Evolutionary conservation across 1,140 invertebrate species (phyloP).

Genomic region (Orussus abietinus): DNA sequence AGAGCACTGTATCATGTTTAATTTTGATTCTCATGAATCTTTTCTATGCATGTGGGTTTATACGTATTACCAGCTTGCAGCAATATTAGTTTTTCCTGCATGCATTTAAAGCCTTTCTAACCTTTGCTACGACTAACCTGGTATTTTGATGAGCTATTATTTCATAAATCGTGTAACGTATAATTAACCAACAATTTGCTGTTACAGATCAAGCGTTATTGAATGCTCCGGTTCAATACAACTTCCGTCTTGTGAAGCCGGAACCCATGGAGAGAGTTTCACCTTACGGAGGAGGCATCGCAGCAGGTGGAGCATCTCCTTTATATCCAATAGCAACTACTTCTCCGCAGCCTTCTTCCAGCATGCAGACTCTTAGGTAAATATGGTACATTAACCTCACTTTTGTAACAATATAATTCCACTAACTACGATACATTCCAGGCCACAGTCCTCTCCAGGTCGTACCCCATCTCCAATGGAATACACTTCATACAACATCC

Average conservation of each 20-base stretch:
- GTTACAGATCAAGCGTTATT: conserved; percentile 11
- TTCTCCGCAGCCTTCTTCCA: conserved; percentile 13
- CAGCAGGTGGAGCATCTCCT: conserved; percentile 12
- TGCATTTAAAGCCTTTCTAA: too few relatives aligned
- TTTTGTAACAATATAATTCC: too few relatives aligned
- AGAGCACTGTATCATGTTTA: too few relatives aligned
- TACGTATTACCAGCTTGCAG: too few relatives aligned
- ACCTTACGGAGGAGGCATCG: conserved; percentile 14
- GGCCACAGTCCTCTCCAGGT: conserved; percentile 28
- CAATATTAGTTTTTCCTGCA: too few relatives aligned
- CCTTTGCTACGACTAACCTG: too few relatives aligned
- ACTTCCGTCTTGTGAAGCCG: conserved; percentile 32
- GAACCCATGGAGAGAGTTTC: conserved; percentile 29
- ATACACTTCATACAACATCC: conserved; percentile 18
- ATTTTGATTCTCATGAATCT: too few relatives aligned
- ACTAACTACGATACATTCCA: conserved; percentile 9
- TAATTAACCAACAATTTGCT: too few relatives aligned
- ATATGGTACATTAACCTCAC: conserved; percentile 4
- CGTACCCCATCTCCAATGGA: conserved; percentile 36
- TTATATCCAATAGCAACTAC: conserved; percentile 19
- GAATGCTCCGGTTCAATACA: conserved; percentile 24
- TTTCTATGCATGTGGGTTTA: too few relatives aligned
- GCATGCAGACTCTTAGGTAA: conserved; percentile 20
- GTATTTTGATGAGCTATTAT: too few relatives aligned
- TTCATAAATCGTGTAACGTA: too few relatives aligned